These are phyloP conservation scores for Napeogenes inachia DNA, from an alignment of 2,888 invertebrate genomes.

Conservation along the genomic window DNA sequence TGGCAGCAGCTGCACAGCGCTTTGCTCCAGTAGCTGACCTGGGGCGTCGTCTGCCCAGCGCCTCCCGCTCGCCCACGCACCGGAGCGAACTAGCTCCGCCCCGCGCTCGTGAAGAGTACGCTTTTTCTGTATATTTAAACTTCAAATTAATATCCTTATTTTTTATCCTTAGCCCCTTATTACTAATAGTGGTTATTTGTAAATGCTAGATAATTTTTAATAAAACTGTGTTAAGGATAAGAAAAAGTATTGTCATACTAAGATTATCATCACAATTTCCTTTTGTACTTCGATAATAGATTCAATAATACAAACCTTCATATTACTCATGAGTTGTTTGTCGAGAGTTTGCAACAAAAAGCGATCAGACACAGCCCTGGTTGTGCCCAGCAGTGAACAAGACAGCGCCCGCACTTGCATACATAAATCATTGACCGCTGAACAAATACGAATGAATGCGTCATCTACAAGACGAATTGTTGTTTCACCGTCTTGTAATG, in stretches of 20 bases:
- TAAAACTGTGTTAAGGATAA: no score
- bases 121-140: slow-evolving; percentile 78
- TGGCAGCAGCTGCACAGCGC: slow-evolving; percentile 85
- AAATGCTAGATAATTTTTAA: no score
- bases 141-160: not conserved
- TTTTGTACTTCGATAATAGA: not conserved
- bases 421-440: slow-evolving; percentile 93
- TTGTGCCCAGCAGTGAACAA: slow-evolving; percentile 89
- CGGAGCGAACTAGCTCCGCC: slow-evolving; percentile 87
- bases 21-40: slow-evolving; percentile 90
- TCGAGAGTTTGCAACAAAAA: slow-evolving; percentile 97
- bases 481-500: slow-evolving; percentile 85
- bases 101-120: slow-evolving; percentile 91
- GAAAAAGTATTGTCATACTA: no score
- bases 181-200: no score
- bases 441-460: slow-evolving; percentile 96
- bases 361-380: slow-evolving; percentile 90
- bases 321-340: slow-evolving; percentile 97
- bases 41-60: slow-evolving; percentile 89
- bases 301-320: slow-evolving; percentile 79
- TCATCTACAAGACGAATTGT: slow-evolving; percentile 95
- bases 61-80: slow-evolving; percentile 85
- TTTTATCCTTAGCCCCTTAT: no score
- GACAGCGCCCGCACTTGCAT: slow-evolving; percentile 92
- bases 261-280: no score